phyloP scores from a whole-genome alignment of 2,797 vertebrate genomes.

The Numenius phaeopus region DNA sequence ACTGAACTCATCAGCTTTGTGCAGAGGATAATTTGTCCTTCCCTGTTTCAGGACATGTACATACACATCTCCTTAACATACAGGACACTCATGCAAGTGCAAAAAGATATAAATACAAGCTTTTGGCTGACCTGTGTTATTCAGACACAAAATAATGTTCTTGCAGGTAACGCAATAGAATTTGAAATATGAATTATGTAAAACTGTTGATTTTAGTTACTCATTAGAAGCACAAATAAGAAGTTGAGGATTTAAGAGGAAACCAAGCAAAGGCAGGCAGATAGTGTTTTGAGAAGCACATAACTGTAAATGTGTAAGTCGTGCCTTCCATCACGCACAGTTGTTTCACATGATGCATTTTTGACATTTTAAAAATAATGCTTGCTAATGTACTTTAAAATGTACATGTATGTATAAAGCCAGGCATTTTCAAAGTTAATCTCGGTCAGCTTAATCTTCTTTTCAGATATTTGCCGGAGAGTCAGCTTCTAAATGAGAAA shows the following conservation, averaged over 20 bases:
- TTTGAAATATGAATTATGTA: constrained; percentile 16
- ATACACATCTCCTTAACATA: neutral
- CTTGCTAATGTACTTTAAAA: neutral
- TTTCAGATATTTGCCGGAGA: constrained; percentile 25
- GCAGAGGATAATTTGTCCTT: neutral
- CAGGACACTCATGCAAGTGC: neutral
- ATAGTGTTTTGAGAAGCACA: neutral
- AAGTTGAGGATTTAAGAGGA: constrained; percentile 17
- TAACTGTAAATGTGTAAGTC: constrained; percentile 33
- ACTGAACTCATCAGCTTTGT: neutral
- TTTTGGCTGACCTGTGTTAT: neutral
- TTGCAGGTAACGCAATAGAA: neutral
- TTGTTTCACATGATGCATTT: constrained; percentile 9
- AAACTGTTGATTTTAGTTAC: neutral
- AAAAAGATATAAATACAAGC: neutral
- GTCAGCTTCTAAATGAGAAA: constrained; percentile 22
- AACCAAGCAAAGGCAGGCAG: neutral
- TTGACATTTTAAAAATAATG: neutral
- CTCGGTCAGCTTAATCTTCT: constrained; percentile 48
- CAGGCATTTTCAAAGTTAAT: constrained; percentile 29
- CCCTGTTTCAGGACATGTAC: accelerated
- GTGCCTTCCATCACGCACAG: neutral
- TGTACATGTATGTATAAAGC: constrained; percentile 2
- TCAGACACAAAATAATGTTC: neutral
- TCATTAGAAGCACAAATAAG: neutral